These are phyloP conservation scores for Batillaria attramentaria DNA, from an alignment of 1,140 invertebrate genomes.

Conservation along the genomic window DNA sequence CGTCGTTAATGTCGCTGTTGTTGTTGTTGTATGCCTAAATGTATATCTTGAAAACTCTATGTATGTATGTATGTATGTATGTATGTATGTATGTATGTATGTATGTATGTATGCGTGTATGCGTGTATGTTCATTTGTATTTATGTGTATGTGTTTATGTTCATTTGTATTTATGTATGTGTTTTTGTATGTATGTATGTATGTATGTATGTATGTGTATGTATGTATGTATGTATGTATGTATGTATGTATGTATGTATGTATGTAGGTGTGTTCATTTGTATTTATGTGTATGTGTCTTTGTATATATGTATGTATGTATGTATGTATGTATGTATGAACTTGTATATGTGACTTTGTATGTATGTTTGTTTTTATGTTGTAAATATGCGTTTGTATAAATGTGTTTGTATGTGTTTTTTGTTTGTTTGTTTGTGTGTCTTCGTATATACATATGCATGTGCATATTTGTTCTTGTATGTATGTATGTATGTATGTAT, in stretches of 20 bases:
- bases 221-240: neutral
- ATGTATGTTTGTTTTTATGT: neutral
- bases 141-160: neutral
- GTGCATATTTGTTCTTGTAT: neutral
- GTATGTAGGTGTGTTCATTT: neutral
- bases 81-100: conserved; percentile 4
- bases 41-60: too few species aligned
- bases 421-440: neutral
- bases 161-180: neutral
- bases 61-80: conserved; percentile 4
- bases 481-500: neutral
- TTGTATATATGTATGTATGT: neutral
- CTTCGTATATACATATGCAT: too few species aligned
- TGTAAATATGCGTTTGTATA: neutral
- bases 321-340: neutral
- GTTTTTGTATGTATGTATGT: neutral
- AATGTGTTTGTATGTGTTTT: neutral
- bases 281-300: neutral
- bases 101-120: neutral
- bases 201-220: neutral
- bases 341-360: neutral
- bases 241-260: neutral
- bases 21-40: too few species aligned
- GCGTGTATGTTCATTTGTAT: neutral
- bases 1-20: too few species aligned